Conservation (phyloP, 2,113 vertebrate genomes). For the Cichladusa arquata region DNA sequence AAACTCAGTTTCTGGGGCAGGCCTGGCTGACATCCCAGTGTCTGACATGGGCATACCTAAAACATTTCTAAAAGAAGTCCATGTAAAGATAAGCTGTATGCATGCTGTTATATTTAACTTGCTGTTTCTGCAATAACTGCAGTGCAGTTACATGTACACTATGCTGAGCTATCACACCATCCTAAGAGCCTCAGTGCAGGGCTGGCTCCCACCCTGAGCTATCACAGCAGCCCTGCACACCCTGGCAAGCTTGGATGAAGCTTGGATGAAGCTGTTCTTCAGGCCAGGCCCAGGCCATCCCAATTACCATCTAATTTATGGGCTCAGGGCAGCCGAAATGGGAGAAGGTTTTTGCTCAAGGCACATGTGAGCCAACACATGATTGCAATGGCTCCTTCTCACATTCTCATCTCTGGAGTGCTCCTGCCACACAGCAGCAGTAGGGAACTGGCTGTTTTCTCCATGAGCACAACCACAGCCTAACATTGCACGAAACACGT, state of each 20-base stretch:
- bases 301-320: not conserved
- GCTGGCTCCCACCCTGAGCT: not conserved
- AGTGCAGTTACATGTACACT: not conserved
- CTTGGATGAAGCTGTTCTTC: not conserved
- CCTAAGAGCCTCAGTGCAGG: not conserved
- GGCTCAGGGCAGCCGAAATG: not conserved
- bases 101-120: not conserved
- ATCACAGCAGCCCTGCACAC: not conserved
- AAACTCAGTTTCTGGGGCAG: not conserved
- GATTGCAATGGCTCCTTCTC: not conserved
- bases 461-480: slow-evolving; percentile 1
- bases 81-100: not conserved
- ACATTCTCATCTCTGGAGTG: not conserved
- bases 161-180: not conserved
- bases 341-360: not conserved
- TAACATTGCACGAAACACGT: not conserved
- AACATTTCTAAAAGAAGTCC: not conserved
- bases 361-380: not conserved
- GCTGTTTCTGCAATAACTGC: not conserved
- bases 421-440: slow-evolving; percentile 23
- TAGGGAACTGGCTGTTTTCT: not conserved
- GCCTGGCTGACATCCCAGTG: too few relatives aligned
- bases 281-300: not conserved
- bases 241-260: not conserved
- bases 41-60: not conserved